Percentiles rank a stretch among this genome's conserved stretches.
phyloP scores from a whole-genome alignment of 1,140 invertebrate species.

The Drosophila sp. region DNA sequence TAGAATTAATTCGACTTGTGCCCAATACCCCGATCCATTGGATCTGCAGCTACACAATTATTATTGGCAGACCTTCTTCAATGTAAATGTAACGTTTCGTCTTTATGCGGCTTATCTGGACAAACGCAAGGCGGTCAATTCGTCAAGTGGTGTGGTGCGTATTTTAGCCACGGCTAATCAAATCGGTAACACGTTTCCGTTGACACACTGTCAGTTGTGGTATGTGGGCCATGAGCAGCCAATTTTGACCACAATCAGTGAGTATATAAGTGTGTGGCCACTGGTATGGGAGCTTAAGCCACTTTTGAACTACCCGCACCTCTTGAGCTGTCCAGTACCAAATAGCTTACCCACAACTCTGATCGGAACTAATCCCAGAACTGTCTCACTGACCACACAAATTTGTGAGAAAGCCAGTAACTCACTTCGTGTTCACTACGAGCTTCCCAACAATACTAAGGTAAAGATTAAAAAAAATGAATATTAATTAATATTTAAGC shows the following conservation, averaged over 20 bases:
- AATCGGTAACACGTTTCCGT: conserved; percentile 88
- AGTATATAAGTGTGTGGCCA: conserved; percentile 96
- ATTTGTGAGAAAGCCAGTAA: conserved; percentile 92
- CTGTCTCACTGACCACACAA: conserved; percentile 92
- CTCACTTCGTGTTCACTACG: conserved; percentile 92
- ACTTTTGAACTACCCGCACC: conserved; percentile 94
- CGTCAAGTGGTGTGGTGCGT: conserved; percentile 86
- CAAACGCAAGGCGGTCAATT: conserved; percentile 86
- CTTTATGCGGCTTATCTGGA: conserved; percentile 95
- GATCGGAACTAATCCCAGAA: conserved; percentile 87
- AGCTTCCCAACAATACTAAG: conserved; percentile 31
- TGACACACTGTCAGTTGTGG: conserved; percentile 94
- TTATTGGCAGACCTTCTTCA: conserved; percentile 91
- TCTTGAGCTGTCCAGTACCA: conserved; percentile 88
- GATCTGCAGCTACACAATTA: conserved; percentile 59
- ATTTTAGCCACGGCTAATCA: conserved; percentile 94
- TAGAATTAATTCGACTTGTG: conserved; percentile 42
- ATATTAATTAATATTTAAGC: too few relatives aligned
- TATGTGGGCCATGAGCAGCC: conserved; percentile 91
- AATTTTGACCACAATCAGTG: conserved; percentile 89
- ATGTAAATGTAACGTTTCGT: conserved; percentile 92
- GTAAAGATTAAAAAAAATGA: too few relatives aligned
- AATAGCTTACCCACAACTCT: conserved; percentile 73
- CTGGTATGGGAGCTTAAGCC: conserved; percentile 96
- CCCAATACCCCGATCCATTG: conserved; percentile 45